Evolutionary conservation across 2,888 invertebrate genomes (phyloP).

Genomic region (Leptopilina drosophilae): DNA sequence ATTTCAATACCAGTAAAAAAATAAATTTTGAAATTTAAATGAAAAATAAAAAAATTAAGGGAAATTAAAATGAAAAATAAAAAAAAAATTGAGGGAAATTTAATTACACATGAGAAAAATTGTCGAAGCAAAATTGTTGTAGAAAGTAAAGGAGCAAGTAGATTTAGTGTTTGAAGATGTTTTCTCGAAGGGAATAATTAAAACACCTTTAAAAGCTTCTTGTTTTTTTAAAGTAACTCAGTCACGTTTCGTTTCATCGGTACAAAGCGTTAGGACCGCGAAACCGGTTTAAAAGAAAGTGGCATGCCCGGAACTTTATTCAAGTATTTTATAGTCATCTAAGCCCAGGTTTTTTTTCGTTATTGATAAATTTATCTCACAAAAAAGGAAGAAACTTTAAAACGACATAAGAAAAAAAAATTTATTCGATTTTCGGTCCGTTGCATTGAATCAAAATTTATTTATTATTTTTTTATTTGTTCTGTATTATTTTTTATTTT

Average conservation of each 20-base stretch:
- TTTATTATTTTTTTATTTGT: too few species aligned
- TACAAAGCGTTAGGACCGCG: slow-evolving; percentile 46
- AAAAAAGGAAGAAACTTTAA: neutral
- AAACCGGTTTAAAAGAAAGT: slow-evolving; percentile 68
- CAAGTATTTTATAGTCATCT: slow-evolving; percentile 40
- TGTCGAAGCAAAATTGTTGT: neutral
- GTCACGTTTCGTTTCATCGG: slow-evolving; percentile 56
- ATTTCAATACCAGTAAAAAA: too few species aligned
- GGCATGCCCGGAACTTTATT: slow-evolving; percentile 42
- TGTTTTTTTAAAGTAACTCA: slow-evolving; percentile 42
- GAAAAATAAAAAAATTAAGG: neutral
- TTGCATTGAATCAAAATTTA: too few species aligned
- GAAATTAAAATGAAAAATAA: neutral
- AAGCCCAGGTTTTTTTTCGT: slow-evolving; percentile 35
- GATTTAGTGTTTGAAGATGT: slow-evolving; percentile 1
- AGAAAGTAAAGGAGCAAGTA: neutral
- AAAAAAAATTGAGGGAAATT: neutral
- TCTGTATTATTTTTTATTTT: too few species aligned
- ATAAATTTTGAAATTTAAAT: too few species aligned
- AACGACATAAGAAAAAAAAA: neutral
- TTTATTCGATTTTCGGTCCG: neutral
- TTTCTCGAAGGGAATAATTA: neutral
- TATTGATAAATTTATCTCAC: slow-evolving; percentile 15
- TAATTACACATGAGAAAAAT: neutral
- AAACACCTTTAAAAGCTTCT: neutral